Evolutionary conservation across 2,888 invertebrate species (phyloP), one percentile per base, ranked within the genome.

Genomic region (Caenorhabditis afra): DNA sequence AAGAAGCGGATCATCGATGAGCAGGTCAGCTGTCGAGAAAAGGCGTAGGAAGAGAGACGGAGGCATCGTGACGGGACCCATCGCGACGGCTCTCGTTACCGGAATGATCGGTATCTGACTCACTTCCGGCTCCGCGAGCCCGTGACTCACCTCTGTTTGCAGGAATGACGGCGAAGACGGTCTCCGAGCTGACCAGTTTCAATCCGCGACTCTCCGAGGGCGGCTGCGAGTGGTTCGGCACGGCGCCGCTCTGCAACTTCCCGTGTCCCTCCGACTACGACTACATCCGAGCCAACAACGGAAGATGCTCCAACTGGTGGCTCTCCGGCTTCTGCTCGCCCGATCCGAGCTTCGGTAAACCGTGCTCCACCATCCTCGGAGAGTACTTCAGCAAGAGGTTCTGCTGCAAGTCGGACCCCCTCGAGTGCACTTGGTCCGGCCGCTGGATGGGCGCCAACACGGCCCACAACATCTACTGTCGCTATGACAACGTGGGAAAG

Each of bases 401-500:
- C 76, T 88, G 88, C 55, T 88, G 88, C 83, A 88, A 87, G 78
- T 84, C 84, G 12, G 88, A 88, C 65, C 88, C 88, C 4, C 66
- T 81, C 35, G 88, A 88, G 35, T 88, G 88, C 53, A 79, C 88
- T 8, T 88, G 88, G 88, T 79, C 79, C 7, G 88, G 88, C 14
- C 62, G 88, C 18, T 88, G 88, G 88, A 88, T 88, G 88, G 88
- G 88, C 3, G 87, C 88, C 4, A 87, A 85, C 44, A 88, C 86
- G 10, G 87, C 88, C 3, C 85, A 88, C 70, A 88, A 88, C 55
- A 83, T 83, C 37, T 88, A 88, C 73, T 88, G 88, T 77, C 61
- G 88, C 49, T 88, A 88, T 67, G 88, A 82, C 45, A 81, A 82
- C 61, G 70, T 85, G 7, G 86, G 85, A 45, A 81, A 64, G 23